These are phyloP conservation scores for Eulemur rubriventer DNA, from an alignment of 2,797 vertebrate species.

Conservation along the genomic window DNA sequence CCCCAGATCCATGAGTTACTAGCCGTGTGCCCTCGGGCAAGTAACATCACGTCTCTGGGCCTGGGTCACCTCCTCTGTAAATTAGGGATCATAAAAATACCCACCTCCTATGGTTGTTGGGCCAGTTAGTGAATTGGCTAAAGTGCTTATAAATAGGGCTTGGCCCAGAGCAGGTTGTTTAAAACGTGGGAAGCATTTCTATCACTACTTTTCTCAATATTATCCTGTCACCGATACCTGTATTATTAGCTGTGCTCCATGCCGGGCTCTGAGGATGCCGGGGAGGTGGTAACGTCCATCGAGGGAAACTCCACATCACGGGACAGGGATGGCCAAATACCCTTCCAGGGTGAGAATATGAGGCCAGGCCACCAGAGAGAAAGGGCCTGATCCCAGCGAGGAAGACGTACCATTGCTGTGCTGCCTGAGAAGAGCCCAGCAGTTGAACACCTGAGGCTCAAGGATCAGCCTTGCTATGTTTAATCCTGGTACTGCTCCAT, in stretches of 20 bases:
- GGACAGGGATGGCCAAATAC: not conserved
- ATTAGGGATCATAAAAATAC: not conserved
- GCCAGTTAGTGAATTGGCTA: not conserved
- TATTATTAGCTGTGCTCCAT: not conserved
- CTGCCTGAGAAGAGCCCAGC: not conserved
- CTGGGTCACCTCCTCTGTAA: not conserved
- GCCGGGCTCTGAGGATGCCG: not conserved
- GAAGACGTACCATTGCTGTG: not conserved
- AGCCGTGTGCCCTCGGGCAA: not conserved
- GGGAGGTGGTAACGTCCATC: not conserved
- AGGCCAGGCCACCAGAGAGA: not conserved
- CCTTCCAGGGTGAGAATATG: not conserved
- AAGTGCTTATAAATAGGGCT: not conserved
- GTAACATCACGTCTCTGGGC: not conserved
- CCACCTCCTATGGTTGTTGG: not conserved
- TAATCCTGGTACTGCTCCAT: not conserved
- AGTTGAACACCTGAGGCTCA: not conserved
- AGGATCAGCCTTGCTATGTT: not conserved
- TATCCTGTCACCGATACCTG: not conserved
- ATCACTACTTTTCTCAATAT: not conserved
- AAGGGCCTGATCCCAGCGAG: not conserved
- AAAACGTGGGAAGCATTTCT: not conserved
- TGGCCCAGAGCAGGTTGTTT: not conserved
- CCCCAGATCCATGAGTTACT: not conserved
- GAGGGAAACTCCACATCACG: not conserved